Base-by-base conservation (phyloP, 2,888 invertebrate species). In the Geophilus truncorum region DNA sequence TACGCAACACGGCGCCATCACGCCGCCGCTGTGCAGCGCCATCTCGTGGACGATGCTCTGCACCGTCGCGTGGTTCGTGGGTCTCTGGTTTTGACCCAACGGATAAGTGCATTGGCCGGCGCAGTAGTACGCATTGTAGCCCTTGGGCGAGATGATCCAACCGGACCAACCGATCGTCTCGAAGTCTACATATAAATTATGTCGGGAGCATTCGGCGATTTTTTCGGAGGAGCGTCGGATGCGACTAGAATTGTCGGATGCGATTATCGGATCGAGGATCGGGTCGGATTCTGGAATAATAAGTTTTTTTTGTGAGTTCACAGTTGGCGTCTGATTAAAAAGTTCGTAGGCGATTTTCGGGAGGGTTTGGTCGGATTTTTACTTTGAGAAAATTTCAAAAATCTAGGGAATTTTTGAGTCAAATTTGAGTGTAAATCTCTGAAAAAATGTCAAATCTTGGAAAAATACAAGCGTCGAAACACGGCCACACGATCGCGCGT, bases 71-170 rank as follows among this genome's bases (percentile, higher is more conserved):
- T 88, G 88, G 84, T 88, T 88, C 3, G 88, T 86, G 2, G 88
- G 86, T 36, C 85, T 84, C 62, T 85, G 84, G 32, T 85, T 85
- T 87, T 88, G 86, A 0, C 86, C 87, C 28, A 88, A 82, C 0
- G 88, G 87, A 36, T 87, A 90, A 0, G 88, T 86, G 85, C 92
- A 92, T 77, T 87, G 87, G 0, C 92, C 92, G 79, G 87, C 87
- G 85, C 92, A 92, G 83, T 90, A 90, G 84, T 89, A 90, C 12
- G 91, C 91, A 82, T 89, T 89, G 85, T 91, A 91, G 2, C 83
- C 88, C 82, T 88, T 88, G 0, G 92, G 92, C 0, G 90, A 89
- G 81, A 92, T 90, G 83, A 92, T 91, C 87, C 90, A 90, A 0
- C 90, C 89, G 3, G 90, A 88, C 89, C 91, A 90, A 0, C 91